Evolutionary conservation across 2,888 invertebrate genomes (phyloP).

Genomic region (Blera fallax): DNA sequence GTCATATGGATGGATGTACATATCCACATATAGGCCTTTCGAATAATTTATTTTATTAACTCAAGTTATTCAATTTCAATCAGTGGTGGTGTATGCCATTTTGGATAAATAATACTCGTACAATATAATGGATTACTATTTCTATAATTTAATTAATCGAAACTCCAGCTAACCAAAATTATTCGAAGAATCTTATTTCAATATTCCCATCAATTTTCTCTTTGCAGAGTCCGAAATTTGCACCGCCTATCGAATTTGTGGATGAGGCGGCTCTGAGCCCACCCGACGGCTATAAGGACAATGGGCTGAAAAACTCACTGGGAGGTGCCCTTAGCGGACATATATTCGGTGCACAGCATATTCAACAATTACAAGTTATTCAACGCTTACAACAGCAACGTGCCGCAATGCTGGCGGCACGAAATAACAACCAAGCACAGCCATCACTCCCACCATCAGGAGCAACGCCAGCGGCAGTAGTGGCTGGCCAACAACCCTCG

Average conservation of each 20-base stretch:
- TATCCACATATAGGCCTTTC: too few species aligned
- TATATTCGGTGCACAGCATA: constrained; percentile 86
- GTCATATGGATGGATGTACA: too few species aligned
- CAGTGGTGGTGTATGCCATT: too few species aligned
- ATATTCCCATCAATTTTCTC: constrained; percentile 12
- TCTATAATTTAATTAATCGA: constrained; percentile 23
- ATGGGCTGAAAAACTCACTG: constrained; percentile 86
- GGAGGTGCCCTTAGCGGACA: constrained; percentile 85
- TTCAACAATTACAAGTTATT: constrained; percentile 85
- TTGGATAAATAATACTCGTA: neutral
- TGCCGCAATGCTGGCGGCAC: constrained; percentile 82
- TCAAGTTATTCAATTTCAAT: too few species aligned
- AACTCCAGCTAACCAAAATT: neutral
- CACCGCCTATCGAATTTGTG: constrained; percentile 87
- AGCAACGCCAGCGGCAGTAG: constrained; percentile 57
- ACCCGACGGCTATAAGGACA: constrained; percentile 95
- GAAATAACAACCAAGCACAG: constrained; percentile 76
- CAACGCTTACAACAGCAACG: constrained; percentile 86
- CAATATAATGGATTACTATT: neutral
- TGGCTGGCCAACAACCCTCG: constrained; percentile 53
- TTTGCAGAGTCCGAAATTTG: constrained; percentile 84
- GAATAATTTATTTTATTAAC: too few species aligned
- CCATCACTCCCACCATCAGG: constrained; percentile 74
- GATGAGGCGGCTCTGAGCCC: constrained; percentile 94
- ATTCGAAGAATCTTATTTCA: neutral